phyloP scores from a whole-genome alignment of 2,888 invertebrate genomes.

The Ganaspis brasiliensis region DNA sequence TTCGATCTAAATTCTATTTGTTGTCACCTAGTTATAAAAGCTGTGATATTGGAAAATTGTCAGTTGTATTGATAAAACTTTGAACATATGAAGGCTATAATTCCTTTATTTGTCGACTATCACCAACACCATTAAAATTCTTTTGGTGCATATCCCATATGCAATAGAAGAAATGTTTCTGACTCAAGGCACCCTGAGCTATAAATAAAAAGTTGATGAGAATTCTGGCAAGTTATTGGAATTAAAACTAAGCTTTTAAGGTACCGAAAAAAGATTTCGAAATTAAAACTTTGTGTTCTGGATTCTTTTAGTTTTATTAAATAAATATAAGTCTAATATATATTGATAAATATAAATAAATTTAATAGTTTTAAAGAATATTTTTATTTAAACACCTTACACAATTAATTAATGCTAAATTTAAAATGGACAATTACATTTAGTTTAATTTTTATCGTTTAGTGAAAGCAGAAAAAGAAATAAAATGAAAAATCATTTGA shows the following conservation, averaged over 20 bases:
- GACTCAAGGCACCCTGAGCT: not conserved
- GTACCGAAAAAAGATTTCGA: not conserved
- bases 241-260: slow-evolving; percentile 23
- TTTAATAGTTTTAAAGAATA: too few species aligned
- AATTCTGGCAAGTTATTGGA: slow-evolving; percentile 1
- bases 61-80: slow-evolving; percentile 22
- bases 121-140: slow-evolving; percentile 11
- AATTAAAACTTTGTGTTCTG: too few species aligned
- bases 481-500: not conserved
- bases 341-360: too few species aligned
- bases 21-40: not conserved
- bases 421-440: too few species aligned
- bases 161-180: not conserved
- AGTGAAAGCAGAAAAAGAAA: not conserved
- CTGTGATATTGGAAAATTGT: slow-evolving; percentile 36
- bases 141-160: slow-evolving; percentile 6
- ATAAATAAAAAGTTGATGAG: slow-evolving; percentile 11
- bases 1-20: not conserved
- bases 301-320: too few species aligned
- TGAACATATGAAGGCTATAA: slow-evolving; percentile 3
- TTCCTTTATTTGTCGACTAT: slow-evolving; percentile 1
- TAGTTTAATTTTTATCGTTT: too few species aligned
- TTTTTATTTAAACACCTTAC: too few species aligned
- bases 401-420: too few species aligned
- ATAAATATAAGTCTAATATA: too few species aligned